phyloP scores from a whole-genome alignment of 2,888 invertebrate species.

The Callinectes sapidus region DNA sequence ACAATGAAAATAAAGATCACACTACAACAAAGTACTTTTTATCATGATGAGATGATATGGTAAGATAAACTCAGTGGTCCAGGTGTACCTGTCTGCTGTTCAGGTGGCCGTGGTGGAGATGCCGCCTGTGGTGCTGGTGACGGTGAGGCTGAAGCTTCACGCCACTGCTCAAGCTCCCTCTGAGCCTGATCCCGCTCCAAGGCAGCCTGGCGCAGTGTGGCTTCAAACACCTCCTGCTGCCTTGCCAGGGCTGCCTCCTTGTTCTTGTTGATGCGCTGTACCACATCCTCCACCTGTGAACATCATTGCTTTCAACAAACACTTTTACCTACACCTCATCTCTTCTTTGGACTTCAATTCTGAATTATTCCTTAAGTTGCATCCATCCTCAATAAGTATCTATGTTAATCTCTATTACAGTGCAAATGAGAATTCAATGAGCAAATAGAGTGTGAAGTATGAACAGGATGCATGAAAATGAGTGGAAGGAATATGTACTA shows the following conservation, averaged over 20 bases:
- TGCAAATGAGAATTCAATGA: background rate
- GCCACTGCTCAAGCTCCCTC: background rate
- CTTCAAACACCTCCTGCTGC: conserved; percentile 34
- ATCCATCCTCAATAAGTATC: background rate
- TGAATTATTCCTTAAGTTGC: background rate
- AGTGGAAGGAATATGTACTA: background rate
- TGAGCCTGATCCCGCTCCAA: conserved; percentile 38
- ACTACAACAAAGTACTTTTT: background rate
- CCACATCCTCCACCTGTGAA: conserved; percentile 58
- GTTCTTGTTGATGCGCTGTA: conserved; percentile 46
- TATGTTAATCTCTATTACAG: background rate
- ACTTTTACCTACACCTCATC: background rate
- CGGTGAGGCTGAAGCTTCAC: background rate
- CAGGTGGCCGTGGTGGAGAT: background rate
- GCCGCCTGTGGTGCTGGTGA: background rate
- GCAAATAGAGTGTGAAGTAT: background rate
- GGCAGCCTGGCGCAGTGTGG: conserved; percentile 34
- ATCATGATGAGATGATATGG: background rate
- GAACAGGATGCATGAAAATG: background rate
- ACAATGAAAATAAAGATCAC: background rate
- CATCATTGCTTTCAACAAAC: background rate
- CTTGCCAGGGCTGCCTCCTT: conserved; percentile 53
- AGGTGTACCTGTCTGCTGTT: background rate
- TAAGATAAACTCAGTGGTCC: background rate
- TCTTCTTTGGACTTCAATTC: background rate